phyloP scores from a whole-genome alignment of 2,888 invertebrate species.

The Flexamia atlantica region DNA sequence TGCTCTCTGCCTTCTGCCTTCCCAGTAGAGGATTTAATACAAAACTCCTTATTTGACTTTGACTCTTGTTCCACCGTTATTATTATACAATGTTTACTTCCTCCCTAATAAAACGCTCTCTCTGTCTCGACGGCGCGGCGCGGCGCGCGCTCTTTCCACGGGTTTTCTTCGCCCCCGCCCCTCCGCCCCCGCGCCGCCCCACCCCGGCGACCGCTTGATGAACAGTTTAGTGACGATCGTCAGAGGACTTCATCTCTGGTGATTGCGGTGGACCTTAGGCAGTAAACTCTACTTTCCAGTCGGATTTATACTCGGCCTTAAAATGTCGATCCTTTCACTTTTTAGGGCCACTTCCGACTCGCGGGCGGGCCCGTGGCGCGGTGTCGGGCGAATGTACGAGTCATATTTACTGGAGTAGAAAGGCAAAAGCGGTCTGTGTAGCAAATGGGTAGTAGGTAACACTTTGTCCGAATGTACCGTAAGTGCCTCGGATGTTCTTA shows the following conservation, averaged over 20 bases:
- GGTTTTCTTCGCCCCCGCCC: constrained; percentile 37
- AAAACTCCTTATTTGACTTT: constrained; percentile 66
- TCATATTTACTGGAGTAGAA: constrained; percentile 9
- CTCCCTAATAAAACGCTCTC: constrained; percentile 64
- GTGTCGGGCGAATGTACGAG: background rate
- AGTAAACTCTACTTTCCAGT: constrained; percentile 35
- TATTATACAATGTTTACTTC: constrained; percentile 65
- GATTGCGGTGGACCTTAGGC: constrained; percentile 1
- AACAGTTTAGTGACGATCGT: constrained; percentile 36
- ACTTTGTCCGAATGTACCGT: too few relatives aligned
- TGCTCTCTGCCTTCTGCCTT: constrained; percentile 64
- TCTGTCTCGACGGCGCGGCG: constrained; percentile 52
- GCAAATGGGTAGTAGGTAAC: too few relatives aligned
- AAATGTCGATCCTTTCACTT: constrained; percentile 54
- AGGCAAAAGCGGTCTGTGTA: too few relatives aligned
- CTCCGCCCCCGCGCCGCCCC: background rate
- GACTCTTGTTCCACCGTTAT: constrained; percentile 64
- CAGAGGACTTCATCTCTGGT: constrained; percentile 40
- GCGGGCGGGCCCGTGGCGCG: background rate
- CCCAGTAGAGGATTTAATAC: constrained; percentile 65
- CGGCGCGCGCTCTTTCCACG: constrained; percentile 58
- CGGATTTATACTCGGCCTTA: constrained; percentile 52
- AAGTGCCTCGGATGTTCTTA: too few relatives aligned
- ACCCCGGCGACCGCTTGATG: background rate
- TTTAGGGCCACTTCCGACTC: constrained; percentile 37